Base-by-base conservation (phyloP, 2,797 vertebrate species). In the Hydrocynus forskahlii region DNA sequence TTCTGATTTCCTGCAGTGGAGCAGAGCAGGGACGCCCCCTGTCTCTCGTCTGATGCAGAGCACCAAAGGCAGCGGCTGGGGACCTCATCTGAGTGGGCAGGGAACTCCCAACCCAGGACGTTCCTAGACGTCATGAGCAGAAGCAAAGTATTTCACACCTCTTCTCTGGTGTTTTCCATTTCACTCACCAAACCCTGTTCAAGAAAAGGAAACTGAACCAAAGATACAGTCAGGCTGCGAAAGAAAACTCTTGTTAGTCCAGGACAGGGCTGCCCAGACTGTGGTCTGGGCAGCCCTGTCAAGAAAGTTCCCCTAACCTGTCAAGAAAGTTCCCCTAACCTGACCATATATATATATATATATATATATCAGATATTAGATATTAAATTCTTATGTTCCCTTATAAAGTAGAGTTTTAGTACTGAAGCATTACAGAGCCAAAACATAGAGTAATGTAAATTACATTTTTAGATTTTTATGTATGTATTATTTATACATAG, bases 111-210 rank as follows among this genome's bases (percentile, higher is more conserved):
- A 70, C 75, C 91, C 12, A 93, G 81, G 67, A 87, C 19, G 0
- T 89, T 90, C 9, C 55, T 86, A 0, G 88, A 93, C 25, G 75
- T 90, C 60, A 91, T 82, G 90, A 88, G 19, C 79, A 87, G 95
- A 76, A 95, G 95, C 89, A 95, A 93, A 93, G 95, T 94, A 83
- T 87, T 43, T 12, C 62, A 57, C 57, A 43, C 19, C n/a, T 60
- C 19, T 43, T 55, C 60, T 38, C 25, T 60, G 1, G 10, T 4
- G 14, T 57, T 38, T 78, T 74, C 63, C 16, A 43, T 75, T 52
- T 8, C 6, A 50, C 21, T 52, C 2, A 71, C 7, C 12, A 29
- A 45, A 25, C 12, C 8, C 59, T 35, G 29, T 63, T 14, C 43
- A 68, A 29, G 21, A 10, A 25, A 7, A 48, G 19, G 13, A 13